Evolutionary conservation across 2,113 vertebrate genomes (phyloP), one percentile per base, ranked within the genome.

Genomic region (Chlorocebus sabaeus): DNA sequence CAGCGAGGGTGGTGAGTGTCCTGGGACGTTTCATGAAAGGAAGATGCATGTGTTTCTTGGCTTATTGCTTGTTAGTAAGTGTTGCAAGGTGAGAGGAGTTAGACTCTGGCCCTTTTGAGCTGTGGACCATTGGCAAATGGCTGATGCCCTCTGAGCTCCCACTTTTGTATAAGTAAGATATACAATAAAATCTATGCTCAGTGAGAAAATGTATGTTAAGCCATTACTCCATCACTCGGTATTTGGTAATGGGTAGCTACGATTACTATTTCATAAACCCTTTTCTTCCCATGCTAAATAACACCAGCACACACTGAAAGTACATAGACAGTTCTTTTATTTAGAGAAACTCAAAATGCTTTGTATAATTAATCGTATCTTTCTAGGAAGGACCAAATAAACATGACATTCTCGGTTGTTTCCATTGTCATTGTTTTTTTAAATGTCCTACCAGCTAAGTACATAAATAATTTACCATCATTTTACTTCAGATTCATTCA

Each of bases 331-430:
- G 13, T 88, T 88, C 16, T 93, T 95, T 93, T 70, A 93, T 81
- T 89, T 90, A 85, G 45, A 96, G 50, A 96, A 79, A 27, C 30
- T 96, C 45, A 92, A 81, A 73, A 92, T 55, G 95, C 64, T 90
- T 84, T 96, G 50, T 50, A 82, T 40, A 85, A 97, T 94, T 85
- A 85, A 93, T 93, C 55, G 68, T 95, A 91, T 80, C 32, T 81
- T 95, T 94, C 17, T 50, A 83, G 30, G 30, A 88, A 97, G 25
- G 72, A 78, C 86, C 67, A 92, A 81, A 70, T 57, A 97, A 97
- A 91, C 82, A 35, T 4, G 50, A 93, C 43, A 70, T 50, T 93
- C 27, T 94, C 55, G 27, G 55, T 83, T 72, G 43, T 79, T 86
- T 84, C 52, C 73, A 48, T 72, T 30, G 48, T 87, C 48, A 38